Base-by-base conservation (phyloP, 2,888 invertebrate genomes). In the Rotaria macrura region DNA sequence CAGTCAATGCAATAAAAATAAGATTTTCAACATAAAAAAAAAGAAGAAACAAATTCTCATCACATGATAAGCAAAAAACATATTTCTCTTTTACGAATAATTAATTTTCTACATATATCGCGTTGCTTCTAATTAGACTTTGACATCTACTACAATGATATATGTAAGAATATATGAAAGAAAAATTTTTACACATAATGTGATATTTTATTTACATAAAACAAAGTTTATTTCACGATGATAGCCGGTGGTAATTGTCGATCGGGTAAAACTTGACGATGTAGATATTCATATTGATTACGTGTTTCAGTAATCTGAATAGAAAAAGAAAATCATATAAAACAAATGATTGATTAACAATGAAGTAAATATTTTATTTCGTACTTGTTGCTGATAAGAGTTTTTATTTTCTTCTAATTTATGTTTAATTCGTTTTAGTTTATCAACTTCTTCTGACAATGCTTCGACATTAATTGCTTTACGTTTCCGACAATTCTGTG, bases 401-500 rank as follows among this genome's bases (percentile, higher is more conserved):
- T 43, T 79, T 79, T n/a, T 23, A 25, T n/a, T 9, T 79, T 43
- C 38, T 79, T 79, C 79, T 43, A 79, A 43, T 38, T 40, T n/a
- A 43, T n/a, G 40, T 43, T 79, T 79, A 43, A 43, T 2, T 43
- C 79, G 43, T 43, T 79, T 79, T 0, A 79, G n/a, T 25, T 79
- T 43, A n/a, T 79, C 79, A n/a, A 79, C 79, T 79, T 79, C 79
- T 79, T 79, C 79, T n/a, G 43, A n/a, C 34, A 79, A 43, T 43
- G 79, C 9, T 79, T 79, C 79, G 25, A 79, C 79, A 79, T 79
- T 79, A 3, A 79, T n/a, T 14, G 79, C 79, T 79, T 79, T 79
- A 43, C 79, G 79, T 79, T 79, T 79, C 12, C 79, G 79, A 79
- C 79, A 79, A 79, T 79, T 79, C n/a, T 79, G 79, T 43, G 79